Conservation (phyloP, 2,113 vertebrate species). For the Irena cyanogastra region DNA sequence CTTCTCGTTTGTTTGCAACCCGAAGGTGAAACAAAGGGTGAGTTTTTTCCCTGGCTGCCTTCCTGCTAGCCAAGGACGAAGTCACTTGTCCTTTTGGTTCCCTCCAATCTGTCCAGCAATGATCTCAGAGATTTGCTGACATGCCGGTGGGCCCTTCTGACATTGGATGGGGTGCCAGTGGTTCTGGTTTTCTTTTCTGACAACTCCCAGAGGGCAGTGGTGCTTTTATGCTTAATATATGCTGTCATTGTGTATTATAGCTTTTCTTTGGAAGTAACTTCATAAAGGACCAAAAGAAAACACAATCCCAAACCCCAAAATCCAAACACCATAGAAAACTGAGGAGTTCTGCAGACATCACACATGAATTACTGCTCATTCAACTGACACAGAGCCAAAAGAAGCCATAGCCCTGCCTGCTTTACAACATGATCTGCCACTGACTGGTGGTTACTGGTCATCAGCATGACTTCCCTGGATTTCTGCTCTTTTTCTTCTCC, state of each 20-base stretch:
- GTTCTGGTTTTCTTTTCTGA: neutral
- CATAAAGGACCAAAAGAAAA: slow-evolving; percentile 27
- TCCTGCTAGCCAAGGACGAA: neutral
- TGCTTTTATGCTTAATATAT: slow-evolving; percentile 3
- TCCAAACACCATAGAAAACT: neutral
- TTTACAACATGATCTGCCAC: neutral
- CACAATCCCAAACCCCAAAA: slow-evolving; percentile 5
- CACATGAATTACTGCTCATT: neutral
- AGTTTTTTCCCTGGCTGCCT: neutral
- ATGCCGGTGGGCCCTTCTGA: neutral
- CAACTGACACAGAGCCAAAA: neutral
- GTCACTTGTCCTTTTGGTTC: neutral
- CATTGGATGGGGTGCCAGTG: neutral
- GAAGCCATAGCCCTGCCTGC: neutral
- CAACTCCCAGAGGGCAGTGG: slow-evolving; percentile 14
- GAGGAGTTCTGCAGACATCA: neutral
- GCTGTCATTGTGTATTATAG: slow-evolving; percentile 40
- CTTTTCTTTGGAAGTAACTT: slow-evolving; percentile 38
- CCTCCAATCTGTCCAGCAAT: neutral
- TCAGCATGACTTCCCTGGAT: neutral
- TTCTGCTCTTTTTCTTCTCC: neutral
- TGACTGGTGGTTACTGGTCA: slow-evolving; percentile 22
- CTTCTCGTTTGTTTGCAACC: neutral
- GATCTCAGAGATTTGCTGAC: neutral
- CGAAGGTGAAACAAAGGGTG: neutral